Base-by-base conservation (phyloP, 2,888 invertebrate species). In the Acanthosoma haemorrhoidale region DNA sequence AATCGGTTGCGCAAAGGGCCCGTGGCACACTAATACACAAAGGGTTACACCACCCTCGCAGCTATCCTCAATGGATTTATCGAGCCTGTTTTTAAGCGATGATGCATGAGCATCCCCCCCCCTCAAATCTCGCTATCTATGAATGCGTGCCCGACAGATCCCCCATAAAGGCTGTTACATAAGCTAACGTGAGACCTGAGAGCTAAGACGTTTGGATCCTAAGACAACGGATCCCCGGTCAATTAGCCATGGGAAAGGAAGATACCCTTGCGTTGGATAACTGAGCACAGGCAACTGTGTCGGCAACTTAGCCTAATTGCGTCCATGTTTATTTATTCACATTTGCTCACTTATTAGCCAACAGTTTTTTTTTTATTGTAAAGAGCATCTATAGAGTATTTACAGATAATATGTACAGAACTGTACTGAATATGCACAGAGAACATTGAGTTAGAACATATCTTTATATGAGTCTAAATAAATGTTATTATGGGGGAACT, bases 71-170 rank as follows among this genome's bases (percentile, higher is more conserved):
- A 43, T 43, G 43, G 43, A 21, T 21, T 43, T 43, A 43, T 43
- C 21, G 43, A 21, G 8, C 16, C 43, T 43, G 21, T 43, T 43
- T n/a, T 21, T 21, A 13, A 43, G 43, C 11, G 43, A 43, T 43
- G 43, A 43, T 43, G 21, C 43, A 43, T 43, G 21, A 13, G 4
- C 41, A 11, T n/a, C 18, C 18, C 39, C 6, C 3, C 4, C 21
- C 21, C 4, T 4, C 9, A 11, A 21, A 43, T 21, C n/a, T n/a
- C n/a, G n/a, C n/a, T 41, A 41, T 41, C 60, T 36, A 60, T 60
- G 60, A 36, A 60, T 60, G 34, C 60, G 60, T 60, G 60, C 60
- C 18, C 34, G 11, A 34, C 8, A 34, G 36, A 60, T 36, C 18
- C 36, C 21, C 60, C 8, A 18, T 21, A 43, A 8, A 43, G 21